These are phyloP conservation scores for Cheiracanthium punctorium DNA, from an alignment of 2,888 invertebrate species.

Conservation along the genomic window DNA sequence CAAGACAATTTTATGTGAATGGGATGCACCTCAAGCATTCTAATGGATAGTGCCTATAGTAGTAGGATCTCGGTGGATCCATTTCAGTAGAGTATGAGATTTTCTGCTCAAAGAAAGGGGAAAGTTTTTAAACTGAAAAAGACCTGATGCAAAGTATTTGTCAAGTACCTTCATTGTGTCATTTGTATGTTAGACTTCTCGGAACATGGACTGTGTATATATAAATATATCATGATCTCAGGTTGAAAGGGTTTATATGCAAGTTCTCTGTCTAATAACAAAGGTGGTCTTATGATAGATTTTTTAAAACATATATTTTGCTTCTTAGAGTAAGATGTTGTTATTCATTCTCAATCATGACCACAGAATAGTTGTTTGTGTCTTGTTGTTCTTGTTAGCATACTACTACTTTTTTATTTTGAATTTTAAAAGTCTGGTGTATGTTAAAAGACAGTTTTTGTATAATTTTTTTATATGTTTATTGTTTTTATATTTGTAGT, in stretches of 20 bases:
- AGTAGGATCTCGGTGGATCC: conserved; percentile 19
- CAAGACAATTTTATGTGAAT: background rate
- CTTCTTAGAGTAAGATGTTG: background rate
- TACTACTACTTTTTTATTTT: too few species aligned
- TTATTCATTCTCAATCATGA: background rate
- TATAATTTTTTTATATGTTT: too few species aligned
- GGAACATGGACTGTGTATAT: background rate
- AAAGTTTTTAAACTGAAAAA: conserved; percentile 28
- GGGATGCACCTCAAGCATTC: conserved; percentile 6
- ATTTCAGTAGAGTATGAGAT: conserved; percentile 9
- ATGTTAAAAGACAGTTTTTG: too few species aligned
- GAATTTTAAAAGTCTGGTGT: too few species aligned
- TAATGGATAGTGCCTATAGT: conserved; percentile 52
- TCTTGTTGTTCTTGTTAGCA: background rate
- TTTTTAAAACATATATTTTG: background rate
- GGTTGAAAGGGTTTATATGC: background rate
- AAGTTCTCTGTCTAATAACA: background rate
- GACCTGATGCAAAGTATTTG: background rate
- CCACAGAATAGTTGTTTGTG: background rate
- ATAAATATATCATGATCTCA: conserved; percentile 5
- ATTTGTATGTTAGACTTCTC: background rate
- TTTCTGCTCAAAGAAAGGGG: conserved; percentile 56
- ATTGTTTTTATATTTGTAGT: background rate
- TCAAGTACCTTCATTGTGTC: background rate
- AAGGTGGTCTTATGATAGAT: background rate